Base-by-base conservation (phyloP, 37 sponge, comb jelly and placozoan genomes). In the Diacarnus erythraeanus region DNA sequence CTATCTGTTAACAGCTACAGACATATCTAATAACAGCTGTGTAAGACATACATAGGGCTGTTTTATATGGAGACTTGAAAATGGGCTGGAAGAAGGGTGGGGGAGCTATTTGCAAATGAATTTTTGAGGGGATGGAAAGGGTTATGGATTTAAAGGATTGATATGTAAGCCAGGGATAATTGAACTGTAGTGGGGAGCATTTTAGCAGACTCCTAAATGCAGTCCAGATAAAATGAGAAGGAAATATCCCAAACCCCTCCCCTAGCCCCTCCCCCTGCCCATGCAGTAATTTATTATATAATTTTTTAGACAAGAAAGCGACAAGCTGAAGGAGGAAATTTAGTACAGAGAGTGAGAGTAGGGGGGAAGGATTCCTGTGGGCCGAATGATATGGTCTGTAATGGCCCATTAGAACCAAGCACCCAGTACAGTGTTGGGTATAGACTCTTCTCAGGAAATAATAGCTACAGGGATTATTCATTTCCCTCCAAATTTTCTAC, bases 331-430 rank as follows among this genome's bases (percentile, higher is more conserved):
- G 70, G 22, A 5, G 70, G 37, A 34, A 33, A 10, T 61, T 33
- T 75, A 18, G 3, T 72, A 12, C 72, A 72, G 26, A 42, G 3
- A 1, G 67, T 74, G 5, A 51, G 3, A 33, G 34, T 83, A 39
- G 89, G 84, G 15, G 59, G 69, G 17, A 39, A 17, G 0, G 63
- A 33, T 0, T 51, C 36, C 3, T 80, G 81, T 80, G 77, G 82
- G 22, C 74, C 74, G 0, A 63, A 12, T 34, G 77, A 80, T 31
- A 27, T 9, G 1, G 66, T 81, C 17, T 90, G 90, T 57, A 90
- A 90, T 70, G 90, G 90, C 0, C 85, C 85, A 18, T 77, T 90
- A 1, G 39, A 51, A 1, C 85, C 90, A 9, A 65, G 59, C 35
- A 58, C 74, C 1, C 26, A 70, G 15, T 90, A 90, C 25, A 39